Base-by-base conservation (phyloP, 2,113 vertebrate species). In the Larimichthys polyactis region DNA sequence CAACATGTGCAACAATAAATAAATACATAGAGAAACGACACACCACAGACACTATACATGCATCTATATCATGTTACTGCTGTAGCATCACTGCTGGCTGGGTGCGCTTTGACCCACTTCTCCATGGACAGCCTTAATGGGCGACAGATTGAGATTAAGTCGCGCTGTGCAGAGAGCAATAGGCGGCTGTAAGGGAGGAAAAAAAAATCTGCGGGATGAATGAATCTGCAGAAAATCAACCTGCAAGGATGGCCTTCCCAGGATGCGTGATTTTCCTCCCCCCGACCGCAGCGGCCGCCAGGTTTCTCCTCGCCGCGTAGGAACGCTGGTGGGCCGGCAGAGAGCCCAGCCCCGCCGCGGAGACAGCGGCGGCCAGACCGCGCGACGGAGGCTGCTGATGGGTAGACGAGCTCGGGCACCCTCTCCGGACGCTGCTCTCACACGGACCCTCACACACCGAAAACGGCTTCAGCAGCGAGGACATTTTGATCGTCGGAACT, bases 241-340 rank as follows among this genome's bases (percentile, higher is more conserved):
- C 96, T 91, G 94, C 95, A 24, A 95, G 90, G 51, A 95, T 96
- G 43, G 95, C 94, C 74, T 96, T 96, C 48, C 94, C 95, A 0
- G 92, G 94, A 75, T 95, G 94, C 11, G 94, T 96, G 27, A 93
- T 82, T 83, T 92, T 94, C 79, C 88, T 90, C 16, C 94, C 87
- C 51, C 94, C 94, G 65, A 89, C 65, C 0, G 93, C 90, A 1
- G 95, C 94, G 0, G 94, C 93, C 1, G 94, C 92, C 71, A 93
- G 80, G 58, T 81, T 91, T 54, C 95, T 94, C 73, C 86, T 93
- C 2, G 89, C 89, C 64, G 89, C 82, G 75, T 75, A 87, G 10
- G 78, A 54, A 9, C 55, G 74, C 77, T 71, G 77, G 73, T 67
- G 67, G 2, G 66, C 77, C 54, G 83, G 84, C 67, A 70, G 57